These are phyloP conservation scores for Poicephalus gulielmi DNA, from an alignment of 2,113 vertebrate genomes.

Conservation along the genomic window DNA sequence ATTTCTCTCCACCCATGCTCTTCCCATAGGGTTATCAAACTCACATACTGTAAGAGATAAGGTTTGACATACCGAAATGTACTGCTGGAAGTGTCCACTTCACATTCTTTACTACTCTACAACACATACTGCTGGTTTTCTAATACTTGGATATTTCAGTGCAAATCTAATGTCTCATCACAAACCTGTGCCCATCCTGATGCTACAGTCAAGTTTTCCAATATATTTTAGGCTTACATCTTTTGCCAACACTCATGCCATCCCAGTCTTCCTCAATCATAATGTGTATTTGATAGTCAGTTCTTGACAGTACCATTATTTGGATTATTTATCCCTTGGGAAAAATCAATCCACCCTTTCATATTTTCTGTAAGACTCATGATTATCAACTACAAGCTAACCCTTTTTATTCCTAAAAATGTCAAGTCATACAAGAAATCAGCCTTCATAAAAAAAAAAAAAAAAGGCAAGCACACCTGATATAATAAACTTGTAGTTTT, in stretches of 20 bases:
- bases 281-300: background rate
- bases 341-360: background rate
- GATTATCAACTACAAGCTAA: background rate
- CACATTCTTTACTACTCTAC: background rate
- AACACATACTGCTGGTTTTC: background rate
- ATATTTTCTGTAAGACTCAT: background rate
- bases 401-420: background rate
- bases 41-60: rapidly evolving
- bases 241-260: background rate
- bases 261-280: background rate
- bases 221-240: background rate
- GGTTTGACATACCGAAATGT: background rate
- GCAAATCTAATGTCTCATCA: background rate
- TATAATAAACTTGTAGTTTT: background rate
- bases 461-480: background rate
- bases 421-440: background rate
- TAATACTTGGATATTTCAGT: background rate
- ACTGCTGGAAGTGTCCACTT: background rate
- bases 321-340: background rate
- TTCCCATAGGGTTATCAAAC: background rate
- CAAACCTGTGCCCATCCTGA: background rate
- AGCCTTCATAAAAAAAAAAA: background rate
- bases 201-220: background rate
- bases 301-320: background rate
- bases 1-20: background rate